Evolutionary conservation across 2,797 vertebrate species (phyloP).

Genomic region (Pipistrellus pipistrellus): DNA sequence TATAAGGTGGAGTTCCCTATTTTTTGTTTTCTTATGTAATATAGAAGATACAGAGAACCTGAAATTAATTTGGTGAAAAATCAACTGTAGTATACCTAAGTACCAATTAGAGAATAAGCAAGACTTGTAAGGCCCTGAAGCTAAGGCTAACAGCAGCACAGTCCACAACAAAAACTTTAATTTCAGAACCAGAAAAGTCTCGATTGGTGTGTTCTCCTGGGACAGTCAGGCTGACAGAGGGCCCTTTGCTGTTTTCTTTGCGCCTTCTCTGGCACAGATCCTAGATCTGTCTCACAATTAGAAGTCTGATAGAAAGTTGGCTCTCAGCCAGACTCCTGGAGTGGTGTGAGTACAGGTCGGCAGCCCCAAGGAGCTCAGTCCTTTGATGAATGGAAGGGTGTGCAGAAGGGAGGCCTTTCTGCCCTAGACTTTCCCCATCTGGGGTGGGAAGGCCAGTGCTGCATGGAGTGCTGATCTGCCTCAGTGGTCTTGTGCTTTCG

Average conservation of each 20-base stretch:
- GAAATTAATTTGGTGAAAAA: conserved; percentile 78
- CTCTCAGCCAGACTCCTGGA: background rate
- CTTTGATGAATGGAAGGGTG: background rate
- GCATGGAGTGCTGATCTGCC: background rate
- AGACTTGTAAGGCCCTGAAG: conserved; percentile 76
- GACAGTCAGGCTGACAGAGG: conserved; percentile 6
- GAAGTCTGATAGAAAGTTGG: background rate
- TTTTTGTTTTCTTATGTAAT: conserved; percentile 85
- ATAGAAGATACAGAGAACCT: conserved; percentile 83
- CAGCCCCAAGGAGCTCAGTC: background rate
- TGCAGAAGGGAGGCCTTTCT: background rate
- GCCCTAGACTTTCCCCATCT: background rate
- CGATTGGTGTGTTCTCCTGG: background rate
- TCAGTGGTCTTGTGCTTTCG: background rate
- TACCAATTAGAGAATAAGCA: conserved; percentile 59
- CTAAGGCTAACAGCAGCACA: conserved; percentile 33
- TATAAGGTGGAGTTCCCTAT: conserved; percentile 89
- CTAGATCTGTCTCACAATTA: background rate
- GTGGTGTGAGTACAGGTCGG: background rate
- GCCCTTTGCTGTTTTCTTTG: background rate
- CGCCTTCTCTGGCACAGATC: background rate
- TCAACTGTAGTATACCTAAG: conserved; percentile 53
- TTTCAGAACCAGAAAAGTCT: conserved; percentile 11
- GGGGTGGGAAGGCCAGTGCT: background rate
- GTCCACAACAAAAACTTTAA: conserved; percentile 38